Base-by-base conservation (phyloP, 2,797 vertebrate species). In the Sarcophilus harrisii region DNA sequence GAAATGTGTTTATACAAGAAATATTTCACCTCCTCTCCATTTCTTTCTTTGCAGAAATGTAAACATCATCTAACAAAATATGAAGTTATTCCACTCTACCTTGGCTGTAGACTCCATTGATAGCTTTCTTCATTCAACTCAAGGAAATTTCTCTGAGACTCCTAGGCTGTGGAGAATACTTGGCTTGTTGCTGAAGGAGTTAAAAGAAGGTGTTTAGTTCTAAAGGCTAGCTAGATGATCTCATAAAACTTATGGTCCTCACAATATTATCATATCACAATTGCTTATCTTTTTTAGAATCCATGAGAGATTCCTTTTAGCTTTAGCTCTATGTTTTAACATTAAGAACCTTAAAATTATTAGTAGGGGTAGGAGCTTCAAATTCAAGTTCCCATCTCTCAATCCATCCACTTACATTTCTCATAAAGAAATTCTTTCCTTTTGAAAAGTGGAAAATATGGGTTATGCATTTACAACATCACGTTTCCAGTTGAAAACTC, bases 401-500 rank as follows among this genome's bases (percentile, higher is more conserved):
- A 59, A 14, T 92, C 24, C 92, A 49, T 54, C 10, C 5, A 57
- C 1, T 59, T 13, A 2, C 93, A 94, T n/a, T 92, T 52, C 6
- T 8, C 30, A 12, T 87, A 62, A 93, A 94, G 10, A 96, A 90
- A 91, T 90, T 92, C 58, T 94, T 94, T 93, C 81, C 93, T 93
- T 93, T 87, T 89, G 0, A 54, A 32, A 95, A 24, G 60, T 91
- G 32, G 81, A 32, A 95, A 58, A 89, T 94, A 89, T 93, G 57
- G 18, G 27, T 90, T 94, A 89, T 55, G 90, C 92, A 52, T 30
- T 96, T 91, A 93, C 14, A 90, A 16, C 11, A 49, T 94, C 38
- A 92, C 9, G 58, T 92, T 96, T 96, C 91, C 91, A 58, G 87
- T 95, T 96, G 93, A 96, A 95, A 94, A 96, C 93, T 97, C 66